Evolutionary conservation across 2,113 vertebrate genomes (phyloP).

Genomic region (Sitta europaea): DNA sequence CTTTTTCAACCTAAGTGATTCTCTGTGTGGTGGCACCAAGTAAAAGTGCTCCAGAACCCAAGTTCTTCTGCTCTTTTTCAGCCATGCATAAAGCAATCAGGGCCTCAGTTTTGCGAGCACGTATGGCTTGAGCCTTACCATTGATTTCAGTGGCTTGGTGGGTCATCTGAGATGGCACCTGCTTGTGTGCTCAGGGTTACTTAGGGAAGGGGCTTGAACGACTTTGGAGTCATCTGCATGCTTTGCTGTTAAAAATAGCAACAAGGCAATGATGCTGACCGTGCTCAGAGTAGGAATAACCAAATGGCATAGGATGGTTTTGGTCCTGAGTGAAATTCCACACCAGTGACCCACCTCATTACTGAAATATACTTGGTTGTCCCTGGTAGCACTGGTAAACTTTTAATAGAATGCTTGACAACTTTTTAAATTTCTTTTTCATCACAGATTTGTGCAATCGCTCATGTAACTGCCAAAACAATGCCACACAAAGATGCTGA

Average conservation of each 20-base stretch:
- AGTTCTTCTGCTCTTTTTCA: rapidly evolving
- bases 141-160: background rate
- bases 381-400: background rate
- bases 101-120: background rate
- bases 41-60: background rate
- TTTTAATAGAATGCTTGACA: background rate
- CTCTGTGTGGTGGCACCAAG: background rate
- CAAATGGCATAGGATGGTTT: background rate
- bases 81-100: rapidly evolving
- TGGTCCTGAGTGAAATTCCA: background rate
- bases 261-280: rapidly evolving
- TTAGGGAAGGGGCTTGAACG: background rate
- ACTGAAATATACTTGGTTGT: background rate
- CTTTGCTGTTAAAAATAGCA: background rate
- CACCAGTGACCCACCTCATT: rapidly evolving
- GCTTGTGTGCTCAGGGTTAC: background rate
- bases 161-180: background rate
- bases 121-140: rapidly evolving
- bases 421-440: background rate
- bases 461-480: slow-evolving; percentile 81
- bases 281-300: background rate
- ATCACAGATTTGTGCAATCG: slow-evolving; percentile 76
- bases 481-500: slow-evolving; percentile 73
- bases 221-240: rapidly evolving
- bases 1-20: background rate